These are phyloP conservation scores for Anastrepha obliqua DNA, from an alignment of 1,140 invertebrate genomes.

Conservation along the genomic window DNA sequence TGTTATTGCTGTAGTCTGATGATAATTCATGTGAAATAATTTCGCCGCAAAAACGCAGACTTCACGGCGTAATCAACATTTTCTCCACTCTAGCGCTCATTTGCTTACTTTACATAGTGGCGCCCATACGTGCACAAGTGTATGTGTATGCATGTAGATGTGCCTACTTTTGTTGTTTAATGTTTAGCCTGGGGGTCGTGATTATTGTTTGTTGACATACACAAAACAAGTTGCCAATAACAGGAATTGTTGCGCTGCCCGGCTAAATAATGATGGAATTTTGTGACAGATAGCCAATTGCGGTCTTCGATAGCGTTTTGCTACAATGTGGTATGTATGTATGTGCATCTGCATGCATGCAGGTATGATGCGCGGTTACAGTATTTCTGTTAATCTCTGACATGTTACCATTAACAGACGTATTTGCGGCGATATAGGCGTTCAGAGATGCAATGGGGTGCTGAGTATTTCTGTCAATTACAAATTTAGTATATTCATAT, in stretches of 20 bases:
- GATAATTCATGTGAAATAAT: background rate
- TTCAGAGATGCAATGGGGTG: too few relatives aligned
- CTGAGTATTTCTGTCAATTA: too few relatives aligned
- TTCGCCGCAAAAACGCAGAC: background rate
- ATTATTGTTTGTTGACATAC: background rate
- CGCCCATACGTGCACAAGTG: background rate
- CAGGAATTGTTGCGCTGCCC: background rate
- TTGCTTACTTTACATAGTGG: background rate
- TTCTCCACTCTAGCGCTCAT: background rate
- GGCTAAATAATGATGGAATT: background rate
- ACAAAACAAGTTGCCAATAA: background rate
- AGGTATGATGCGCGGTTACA: too few relatives aligned
- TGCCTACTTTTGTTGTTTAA: conserved; percentile 1
- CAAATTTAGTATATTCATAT: too few relatives aligned
- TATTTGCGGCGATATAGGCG: too few relatives aligned
- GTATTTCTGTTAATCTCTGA: too few relatives aligned
- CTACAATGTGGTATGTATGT: too few relatives aligned
- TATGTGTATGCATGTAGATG: background rate
- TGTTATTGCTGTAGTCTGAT: background rate
- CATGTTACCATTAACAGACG: too few relatives aligned
- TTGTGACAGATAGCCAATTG: too few relatives aligned
- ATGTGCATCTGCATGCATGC: too few relatives aligned
- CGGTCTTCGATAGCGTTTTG: too few relatives aligned
- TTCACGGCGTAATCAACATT: background rate
- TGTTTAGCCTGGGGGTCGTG: background rate